phyloP scores from a whole-genome alignment of 2,888 invertebrate species.

The Abrostola triplasia region DNA sequence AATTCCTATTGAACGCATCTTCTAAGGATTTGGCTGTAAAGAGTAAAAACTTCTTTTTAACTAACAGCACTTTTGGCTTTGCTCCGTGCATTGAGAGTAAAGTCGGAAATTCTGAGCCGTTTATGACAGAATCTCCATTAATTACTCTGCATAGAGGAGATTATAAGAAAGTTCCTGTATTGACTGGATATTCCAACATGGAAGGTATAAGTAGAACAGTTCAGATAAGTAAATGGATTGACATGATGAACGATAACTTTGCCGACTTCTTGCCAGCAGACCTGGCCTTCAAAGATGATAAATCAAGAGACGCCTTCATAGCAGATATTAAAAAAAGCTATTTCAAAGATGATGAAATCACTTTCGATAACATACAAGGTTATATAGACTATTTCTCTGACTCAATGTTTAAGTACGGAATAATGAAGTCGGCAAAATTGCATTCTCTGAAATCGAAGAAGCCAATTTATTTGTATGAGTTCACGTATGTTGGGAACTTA shows the following conservation, averaged over 20 bases:
- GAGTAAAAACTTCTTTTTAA: conserved; percentile 77
- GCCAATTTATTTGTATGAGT: conserved; percentile 78
- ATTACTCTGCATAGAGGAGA: conserved; percentile 71
- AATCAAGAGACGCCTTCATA: conserved; percentile 63
- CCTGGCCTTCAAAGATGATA: conserved; percentile 66
- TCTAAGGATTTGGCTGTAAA: conserved; percentile 63
- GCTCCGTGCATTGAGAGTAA: conserved; percentile 79
- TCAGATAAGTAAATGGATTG: conserved; percentile 75
- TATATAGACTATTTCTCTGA: conserved; percentile 82
- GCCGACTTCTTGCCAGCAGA: conserved; percentile 78
- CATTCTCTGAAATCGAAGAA: conserved; percentile 64
- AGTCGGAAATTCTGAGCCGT: conserved; percentile 67
- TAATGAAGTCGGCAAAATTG: conserved; percentile 77
- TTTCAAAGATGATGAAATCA: conserved; percentile 72
- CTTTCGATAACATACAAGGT: conserved; percentile 64
- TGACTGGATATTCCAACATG: conserved; percentile 80
- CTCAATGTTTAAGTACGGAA: conserved; percentile 79
- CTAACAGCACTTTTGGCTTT: conserved; percentile 82
- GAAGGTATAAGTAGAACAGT: conserved; percentile 80
- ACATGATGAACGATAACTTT: conserved; percentile 80
- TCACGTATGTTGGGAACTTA: conserved; percentile 76
- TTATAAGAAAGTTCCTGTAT: conserved; percentile 68
- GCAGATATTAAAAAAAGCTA: conserved; percentile 70
- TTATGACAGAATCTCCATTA: conserved; percentile 78
- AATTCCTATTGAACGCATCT: conserved; percentile 76